phyloP scores from a whole-genome alignment of 2,113 vertebrate species.

The Neogobius melanostomus region DNA sequence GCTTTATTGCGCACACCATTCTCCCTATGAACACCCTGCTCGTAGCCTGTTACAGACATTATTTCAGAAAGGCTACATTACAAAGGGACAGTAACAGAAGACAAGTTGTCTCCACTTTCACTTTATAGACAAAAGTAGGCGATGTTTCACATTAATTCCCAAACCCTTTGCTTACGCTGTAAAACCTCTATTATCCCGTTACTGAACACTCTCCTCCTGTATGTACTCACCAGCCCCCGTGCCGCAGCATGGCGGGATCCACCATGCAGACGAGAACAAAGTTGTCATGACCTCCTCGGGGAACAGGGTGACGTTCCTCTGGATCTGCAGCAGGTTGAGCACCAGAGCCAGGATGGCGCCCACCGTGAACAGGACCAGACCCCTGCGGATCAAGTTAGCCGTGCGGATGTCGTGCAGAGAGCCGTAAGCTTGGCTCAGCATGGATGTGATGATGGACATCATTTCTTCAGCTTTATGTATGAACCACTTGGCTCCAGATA shows the following conservation, averaged over 20 bases:
- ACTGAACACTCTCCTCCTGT: not conserved
- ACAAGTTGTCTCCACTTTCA: not conserved
- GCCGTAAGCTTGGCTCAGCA: constrained; percentile 69
- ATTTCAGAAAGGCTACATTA: not conserved
- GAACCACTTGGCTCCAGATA: constrained; percentile 68
- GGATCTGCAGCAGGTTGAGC: constrained; percentile 94
- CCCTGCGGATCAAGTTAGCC: constrained; percentile 85
- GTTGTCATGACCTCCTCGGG: constrained; percentile 92
- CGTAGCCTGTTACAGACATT: too few relatives aligned
- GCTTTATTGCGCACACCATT: not conserved
- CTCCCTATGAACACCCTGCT: not conserved
- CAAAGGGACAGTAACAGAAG: not conserved
- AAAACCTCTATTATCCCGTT: not conserved
- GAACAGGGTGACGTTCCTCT: constrained; percentile 90
- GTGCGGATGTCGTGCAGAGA: constrained; percentile 76
- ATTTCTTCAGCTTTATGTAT: constrained; percentile 80
- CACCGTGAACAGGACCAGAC: constrained; percentile 90
- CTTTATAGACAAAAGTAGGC: not conserved
- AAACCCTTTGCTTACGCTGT: not conserved
- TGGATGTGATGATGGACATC: constrained; percentile 78
- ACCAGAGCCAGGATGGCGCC: constrained; percentile 92
- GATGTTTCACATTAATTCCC: too few relatives aligned
- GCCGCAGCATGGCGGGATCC: constrained; percentile 95
- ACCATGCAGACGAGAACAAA: constrained; percentile 95
- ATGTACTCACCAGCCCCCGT: constrained; percentile 89